Evolutionary conservation across 2,797 vertebrate species (phyloP).

Genomic region (Lutjanus argentimaculatus): DNA sequence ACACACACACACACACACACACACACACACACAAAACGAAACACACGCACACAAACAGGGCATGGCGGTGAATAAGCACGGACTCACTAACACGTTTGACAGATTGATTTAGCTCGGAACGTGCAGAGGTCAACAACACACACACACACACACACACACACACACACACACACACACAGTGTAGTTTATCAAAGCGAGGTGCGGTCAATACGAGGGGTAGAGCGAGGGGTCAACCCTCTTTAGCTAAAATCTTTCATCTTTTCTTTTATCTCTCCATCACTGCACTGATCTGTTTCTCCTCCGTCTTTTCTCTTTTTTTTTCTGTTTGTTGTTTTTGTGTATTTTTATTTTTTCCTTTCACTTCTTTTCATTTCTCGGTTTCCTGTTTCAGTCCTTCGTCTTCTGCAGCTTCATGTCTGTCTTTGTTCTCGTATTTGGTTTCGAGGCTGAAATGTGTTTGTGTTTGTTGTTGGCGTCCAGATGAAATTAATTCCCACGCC

Average conservation of each 20-base stretch:
- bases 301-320: background rate
- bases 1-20: slow-evolving; percentile 45
- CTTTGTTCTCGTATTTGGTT: slow-evolving; percentile 12
- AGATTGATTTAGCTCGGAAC: slow-evolving; percentile 78
- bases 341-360: background rate
- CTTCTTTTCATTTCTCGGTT: slow-evolving; percentile 2
- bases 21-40: slow-evolving; percentile 15
- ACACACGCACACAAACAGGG: slow-evolving; percentile 56
- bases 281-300: slow-evolving; percentile 3
- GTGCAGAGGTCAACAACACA: slow-evolving; percentile 65
- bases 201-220: slow-evolving; percentile 70
- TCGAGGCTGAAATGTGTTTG: background rate
- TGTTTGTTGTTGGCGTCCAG: background rate
- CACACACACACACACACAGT: slow-evolving; percentile 12
- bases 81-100: slow-evolving; percentile 75
- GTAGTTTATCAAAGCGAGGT: slow-evolving; percentile 76
- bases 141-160: slow-evolving; percentile 45
- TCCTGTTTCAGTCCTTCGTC: slow-evolving; percentile 9
- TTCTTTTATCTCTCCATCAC: slow-evolving; percentile 70
- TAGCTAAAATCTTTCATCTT: slow-evolving; percentile 78
- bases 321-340: background rate
- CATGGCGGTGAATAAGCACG: slow-evolving; percentile 83
- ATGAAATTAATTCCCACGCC: background rate
- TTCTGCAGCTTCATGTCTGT: slow-evolving; percentile 5
- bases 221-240: slow-evolving; percentile 71